Percentiles rank a stretch among this genome's conserved stretches.
Evolutionary conservation across 1,140 invertebrate genomes (phyloP).

Genomic region (Bombus soroeensis): DNA sequence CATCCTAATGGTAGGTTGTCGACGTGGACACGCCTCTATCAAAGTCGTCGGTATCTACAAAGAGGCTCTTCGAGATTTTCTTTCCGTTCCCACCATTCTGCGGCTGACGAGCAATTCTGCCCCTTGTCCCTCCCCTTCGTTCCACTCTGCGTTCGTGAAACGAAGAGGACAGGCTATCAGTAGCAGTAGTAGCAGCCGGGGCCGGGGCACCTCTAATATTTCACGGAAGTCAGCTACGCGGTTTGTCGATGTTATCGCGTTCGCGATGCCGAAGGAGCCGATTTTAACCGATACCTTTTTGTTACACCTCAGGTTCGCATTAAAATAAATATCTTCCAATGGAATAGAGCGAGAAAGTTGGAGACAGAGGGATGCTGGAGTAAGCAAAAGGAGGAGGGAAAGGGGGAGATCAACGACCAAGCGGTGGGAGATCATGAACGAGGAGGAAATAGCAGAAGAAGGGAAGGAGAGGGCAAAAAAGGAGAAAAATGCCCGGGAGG

Average conservation of each 20-base stretch:
- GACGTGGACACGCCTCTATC: constrained; percentile 61
- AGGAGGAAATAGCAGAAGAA: constrained; percentile 43
- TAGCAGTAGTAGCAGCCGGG: too few species aligned
- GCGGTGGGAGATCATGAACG: constrained; percentile 52
- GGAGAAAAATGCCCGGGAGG: constrained; percentile 19
- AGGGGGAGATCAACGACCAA: constrained; percentile 34
- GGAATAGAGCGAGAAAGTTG: constrained; percentile 18
- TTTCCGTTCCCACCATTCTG: constrained; percentile 37
- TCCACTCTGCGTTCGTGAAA: background rate
- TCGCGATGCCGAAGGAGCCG: background rate
- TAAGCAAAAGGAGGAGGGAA: constrained; percentile 18
- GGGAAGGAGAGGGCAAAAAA: constrained; percentile 30
- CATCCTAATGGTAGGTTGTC: constrained; percentile 64
- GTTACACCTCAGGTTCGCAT: constrained; percentile 16
- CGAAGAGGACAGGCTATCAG: background rate
- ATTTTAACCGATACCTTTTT: constrained; percentile 38
- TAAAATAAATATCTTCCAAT: constrained; percentile 50
- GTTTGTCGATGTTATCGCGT: constrained; percentile 3
- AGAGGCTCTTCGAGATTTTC: constrained; percentile 40
- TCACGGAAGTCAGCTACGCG: constrained; percentile 15
- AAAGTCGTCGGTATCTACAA: constrained; percentile 61
- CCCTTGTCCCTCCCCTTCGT: background rate
- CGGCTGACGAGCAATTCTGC: constrained; percentile 19
- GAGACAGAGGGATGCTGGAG: background rate
- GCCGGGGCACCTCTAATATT: background rate